A percentile compares a stretch with the other conserved stretches of the same genome.
Conservation (phyloP, 2,113 vertebrate genomes). For the Apodemus sylvaticus region DNA sequence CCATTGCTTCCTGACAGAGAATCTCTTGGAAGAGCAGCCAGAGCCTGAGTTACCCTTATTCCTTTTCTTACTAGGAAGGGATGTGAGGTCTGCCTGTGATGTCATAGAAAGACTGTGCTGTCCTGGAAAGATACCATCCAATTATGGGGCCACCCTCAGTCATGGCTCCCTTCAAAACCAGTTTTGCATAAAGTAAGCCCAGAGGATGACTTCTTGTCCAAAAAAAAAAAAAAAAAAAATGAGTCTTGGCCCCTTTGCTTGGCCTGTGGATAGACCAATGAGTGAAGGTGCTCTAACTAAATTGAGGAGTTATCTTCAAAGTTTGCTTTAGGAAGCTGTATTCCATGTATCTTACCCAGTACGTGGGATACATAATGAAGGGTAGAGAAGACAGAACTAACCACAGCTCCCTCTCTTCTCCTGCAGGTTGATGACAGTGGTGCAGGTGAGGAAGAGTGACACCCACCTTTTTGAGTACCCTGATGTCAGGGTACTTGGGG, state of each 20-base stretch:
- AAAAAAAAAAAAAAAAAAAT: background rate
- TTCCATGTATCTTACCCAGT: background rate
- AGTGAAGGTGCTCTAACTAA: background rate
- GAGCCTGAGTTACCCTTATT: background rate
- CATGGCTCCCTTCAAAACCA: background rate
- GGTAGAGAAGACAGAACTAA: background rate
- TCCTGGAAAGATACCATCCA: background rate
- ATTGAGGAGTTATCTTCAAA: background rate
- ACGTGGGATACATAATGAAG: rapidly evolving
- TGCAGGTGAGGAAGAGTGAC: rapidly evolving
- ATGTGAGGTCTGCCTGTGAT: rapidly evolving
- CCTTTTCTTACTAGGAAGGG: background rate
- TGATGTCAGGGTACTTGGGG: rapidly evolving
- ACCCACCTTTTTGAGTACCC: rapidly evolving
- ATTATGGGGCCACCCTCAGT: background rate
- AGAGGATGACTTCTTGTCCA: background rate
- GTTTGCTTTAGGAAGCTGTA: background rate
- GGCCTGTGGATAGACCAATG: background rate
- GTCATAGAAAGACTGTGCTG: background rate
- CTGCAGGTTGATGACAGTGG: rapidly evolving
- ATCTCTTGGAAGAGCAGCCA: background rate
- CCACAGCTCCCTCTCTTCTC: background rate
- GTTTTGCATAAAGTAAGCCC: background rate
- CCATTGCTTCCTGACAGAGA: background rate
- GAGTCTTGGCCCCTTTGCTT: background rate